phyloP scores from a whole-genome alignment of 2,113 vertebrate species.

The Epinephelus fuscoguttatus region DNA sequence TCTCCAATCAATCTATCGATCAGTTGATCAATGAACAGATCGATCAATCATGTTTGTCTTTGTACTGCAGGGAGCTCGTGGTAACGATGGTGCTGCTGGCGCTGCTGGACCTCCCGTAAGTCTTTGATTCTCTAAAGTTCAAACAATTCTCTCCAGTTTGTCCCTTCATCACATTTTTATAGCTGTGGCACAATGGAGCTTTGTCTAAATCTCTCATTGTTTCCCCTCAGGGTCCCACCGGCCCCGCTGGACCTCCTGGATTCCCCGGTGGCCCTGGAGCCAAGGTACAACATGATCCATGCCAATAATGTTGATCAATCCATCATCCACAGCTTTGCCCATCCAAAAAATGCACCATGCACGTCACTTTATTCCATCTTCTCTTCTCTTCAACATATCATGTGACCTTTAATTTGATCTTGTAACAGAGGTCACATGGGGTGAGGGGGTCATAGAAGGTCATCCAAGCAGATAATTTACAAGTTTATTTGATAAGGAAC shows the following conservation, averaged over 20 bases:
- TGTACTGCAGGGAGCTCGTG: conserved; percentile 92
- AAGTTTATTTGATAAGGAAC: too few relatives aligned
- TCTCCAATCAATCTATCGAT: not conserved
- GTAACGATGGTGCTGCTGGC: conserved; percentile 95
- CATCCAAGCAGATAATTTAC: not conserved
- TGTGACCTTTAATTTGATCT: not conserved
- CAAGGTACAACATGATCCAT: conserved; percentile 86
- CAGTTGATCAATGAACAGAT: not conserved
- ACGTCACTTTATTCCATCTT: not conserved
- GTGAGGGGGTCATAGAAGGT: not conserved
- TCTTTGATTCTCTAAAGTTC: conserved; percentile 46
- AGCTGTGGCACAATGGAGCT: not conserved
- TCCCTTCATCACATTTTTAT: not conserved
- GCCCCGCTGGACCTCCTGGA: conserved; percentile 94
- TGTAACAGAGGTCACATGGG: not conserved
- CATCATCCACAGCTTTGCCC: not conserved
- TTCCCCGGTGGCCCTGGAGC: conserved; percentile 97
- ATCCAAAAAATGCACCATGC: not conserved
- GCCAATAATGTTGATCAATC: not conserved
- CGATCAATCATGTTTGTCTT: conserved; percentile 4
- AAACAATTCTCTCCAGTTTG: not conserved
- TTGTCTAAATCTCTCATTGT: conserved; percentile 24
- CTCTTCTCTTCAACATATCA: not conserved
- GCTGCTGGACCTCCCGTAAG: conserved; percentile 95
- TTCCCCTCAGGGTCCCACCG: conserved; percentile 91